A percentile compares a stretch with the other conserved stretches of the same genome.
phyloP scores from a whole-genome alignment of 92 coral and sea anemone genomes.

The Micromussa lordhowensis region DNA sequence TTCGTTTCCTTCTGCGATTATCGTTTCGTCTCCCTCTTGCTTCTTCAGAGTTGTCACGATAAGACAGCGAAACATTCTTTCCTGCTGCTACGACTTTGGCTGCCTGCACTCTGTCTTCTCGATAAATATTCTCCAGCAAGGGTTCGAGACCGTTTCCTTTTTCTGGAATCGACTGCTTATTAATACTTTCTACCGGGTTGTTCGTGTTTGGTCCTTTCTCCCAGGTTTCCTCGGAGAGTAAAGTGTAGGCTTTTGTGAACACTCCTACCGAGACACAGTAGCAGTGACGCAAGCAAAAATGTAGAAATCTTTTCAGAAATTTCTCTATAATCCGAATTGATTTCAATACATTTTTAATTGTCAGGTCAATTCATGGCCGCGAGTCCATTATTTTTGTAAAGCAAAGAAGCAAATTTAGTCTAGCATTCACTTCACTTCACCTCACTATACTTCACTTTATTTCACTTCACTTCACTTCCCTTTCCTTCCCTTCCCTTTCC shows the following conservation, averaged over 20 bases:
- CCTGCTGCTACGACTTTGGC: not conserved
- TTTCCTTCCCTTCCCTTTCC: no score
- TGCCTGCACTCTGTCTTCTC: not conserved
- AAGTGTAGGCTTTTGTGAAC: constrained; percentile 26
- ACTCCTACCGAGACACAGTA: not conserved
- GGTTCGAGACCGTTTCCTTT: not conserved
- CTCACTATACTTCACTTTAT: no score
- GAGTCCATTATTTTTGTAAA: no score
- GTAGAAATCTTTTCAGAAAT: no score
- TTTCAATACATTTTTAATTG: no score
- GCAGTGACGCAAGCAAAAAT: not conserved
- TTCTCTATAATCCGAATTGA: no score
- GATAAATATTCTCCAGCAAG: not conserved
- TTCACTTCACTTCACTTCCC: no score
- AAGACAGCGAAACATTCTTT: not conserved
- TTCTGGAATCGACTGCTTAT: constrained; percentile 8
- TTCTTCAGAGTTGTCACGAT: not conserved
- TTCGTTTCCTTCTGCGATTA: not conserved
- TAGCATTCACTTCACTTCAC: no score
- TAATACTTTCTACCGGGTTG: constrained; percentile 10
- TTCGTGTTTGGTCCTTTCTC: constrained; percentile 20
- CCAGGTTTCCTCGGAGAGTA: not conserved
- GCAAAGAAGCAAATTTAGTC: no score
- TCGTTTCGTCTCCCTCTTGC: not conserved
- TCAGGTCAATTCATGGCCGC: no score